Conservation (phyloP, 2,888 invertebrate genomes). For the Melieria crassipennis region DNA sequence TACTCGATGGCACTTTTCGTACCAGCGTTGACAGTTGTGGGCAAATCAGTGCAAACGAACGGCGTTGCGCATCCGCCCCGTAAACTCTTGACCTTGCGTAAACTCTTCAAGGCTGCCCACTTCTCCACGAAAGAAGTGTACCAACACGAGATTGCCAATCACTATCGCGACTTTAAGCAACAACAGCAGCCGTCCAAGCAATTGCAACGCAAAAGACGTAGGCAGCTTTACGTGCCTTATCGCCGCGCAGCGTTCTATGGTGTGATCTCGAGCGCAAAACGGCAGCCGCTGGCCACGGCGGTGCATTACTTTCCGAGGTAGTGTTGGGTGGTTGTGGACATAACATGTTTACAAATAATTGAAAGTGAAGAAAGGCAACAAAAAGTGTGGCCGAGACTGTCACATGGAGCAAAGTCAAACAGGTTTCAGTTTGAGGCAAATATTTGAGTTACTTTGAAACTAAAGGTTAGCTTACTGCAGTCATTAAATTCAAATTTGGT, state of each 20-base stretch:
- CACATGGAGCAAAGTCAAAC: no score
- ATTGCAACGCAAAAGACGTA: conserved; percentile 29
- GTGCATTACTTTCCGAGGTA: conserved; percentile 58
- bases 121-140: conserved; percentile 43
- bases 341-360: not conserved
- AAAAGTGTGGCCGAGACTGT: no score
- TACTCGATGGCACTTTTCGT: not conserved
- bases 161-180: conserved; percentile 59
- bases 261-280: conserved; percentile 39
- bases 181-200: conserved; percentile 31
- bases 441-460: no score
- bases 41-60: conserved; percentile 46
- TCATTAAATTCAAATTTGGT: no score
- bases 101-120: conserved; percentile 48
- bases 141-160: conserved; percentile 62
- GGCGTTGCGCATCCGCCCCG: conserved; percentile 38
- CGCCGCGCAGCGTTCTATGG: conserved; percentile 26
- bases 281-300: conserved; percentile 51
- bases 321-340: not conserved
- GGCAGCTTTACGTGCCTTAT: conserved; percentile 33
- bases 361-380: no score
- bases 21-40: conserved; percentile 47
- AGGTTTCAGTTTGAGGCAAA: no score
- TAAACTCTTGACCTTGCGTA: conserved; percentile 52
- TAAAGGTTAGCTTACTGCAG: no score